phyloP scores from a whole-genome alignment of 2,113 vertebrate genomes.

The Semnornis frantzii region DNA sequence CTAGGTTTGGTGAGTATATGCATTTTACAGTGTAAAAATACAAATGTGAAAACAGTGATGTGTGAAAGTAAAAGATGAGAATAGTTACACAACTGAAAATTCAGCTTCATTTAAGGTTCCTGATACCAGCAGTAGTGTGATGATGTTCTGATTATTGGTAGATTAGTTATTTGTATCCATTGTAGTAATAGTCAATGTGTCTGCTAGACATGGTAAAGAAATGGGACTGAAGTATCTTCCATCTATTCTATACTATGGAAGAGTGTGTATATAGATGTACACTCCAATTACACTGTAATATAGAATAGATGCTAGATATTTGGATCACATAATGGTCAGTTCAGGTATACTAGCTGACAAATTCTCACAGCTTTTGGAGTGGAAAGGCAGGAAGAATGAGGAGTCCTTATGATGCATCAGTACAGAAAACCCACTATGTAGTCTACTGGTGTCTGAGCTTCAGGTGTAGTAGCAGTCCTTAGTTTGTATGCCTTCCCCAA shows the following conservation, averaged over 20 bases:
- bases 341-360: not conserved
- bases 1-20: not conserved
- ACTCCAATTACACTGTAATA: not conserved
- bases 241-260: not conserved
- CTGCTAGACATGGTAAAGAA: not conserved
- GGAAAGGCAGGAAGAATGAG: not conserved
- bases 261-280: not conserved
- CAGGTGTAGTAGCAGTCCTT: not conserved
- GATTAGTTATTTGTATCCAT: not conserved
- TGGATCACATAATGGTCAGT: not conserved
- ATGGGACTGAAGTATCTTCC: not conserved
- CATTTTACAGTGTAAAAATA: not conserved
- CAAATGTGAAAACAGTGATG: not conserved
- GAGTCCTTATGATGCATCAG: not conserved
- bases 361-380: not conserved
- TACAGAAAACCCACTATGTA: not conserved
- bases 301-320: not conserved
- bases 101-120: not conserved
- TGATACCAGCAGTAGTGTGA: not conserved
- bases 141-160: not conserved
- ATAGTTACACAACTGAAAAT: not conserved
- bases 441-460: not conserved
- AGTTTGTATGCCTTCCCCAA: not conserved
- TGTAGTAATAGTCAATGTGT: not conserved
- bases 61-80: not conserved